These are phyloP conservation scores for Watsonalla binaria DNA, from an alignment of 2,888 invertebrate species.

Conservation along the genomic window DNA sequence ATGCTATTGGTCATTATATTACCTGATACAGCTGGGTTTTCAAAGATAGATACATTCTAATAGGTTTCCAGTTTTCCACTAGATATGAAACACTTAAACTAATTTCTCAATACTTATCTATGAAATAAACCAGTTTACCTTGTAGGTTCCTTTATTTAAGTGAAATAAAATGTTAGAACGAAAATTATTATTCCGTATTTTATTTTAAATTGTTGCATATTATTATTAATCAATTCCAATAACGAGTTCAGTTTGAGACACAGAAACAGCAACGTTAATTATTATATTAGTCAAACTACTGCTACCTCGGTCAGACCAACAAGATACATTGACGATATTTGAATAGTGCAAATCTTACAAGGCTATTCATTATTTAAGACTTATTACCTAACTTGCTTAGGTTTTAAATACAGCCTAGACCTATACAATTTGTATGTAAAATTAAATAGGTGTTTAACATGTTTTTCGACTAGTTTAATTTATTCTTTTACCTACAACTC, in stretches of 20 bases:
- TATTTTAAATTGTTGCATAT: slow-evolving; percentile 17
- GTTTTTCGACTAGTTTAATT: background rate
- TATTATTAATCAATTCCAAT: slow-evolving; percentile 33
- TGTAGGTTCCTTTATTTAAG: background rate
- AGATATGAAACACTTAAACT: too few relatives aligned
- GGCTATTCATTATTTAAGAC: slow-evolving; percentile 41
- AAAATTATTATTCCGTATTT: background rate
- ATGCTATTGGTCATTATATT: too few relatives aligned
- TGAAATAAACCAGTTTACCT: background rate
- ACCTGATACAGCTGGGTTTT: too few relatives aligned
- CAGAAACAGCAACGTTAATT: slow-evolving; percentile 33
- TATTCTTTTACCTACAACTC: too few relatives aligned
- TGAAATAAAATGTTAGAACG: background rate
- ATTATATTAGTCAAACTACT: slow-evolving; percentile 32
- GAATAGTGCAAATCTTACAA: slow-evolving; percentile 56
- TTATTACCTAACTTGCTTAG: slow-evolving; percentile 16
- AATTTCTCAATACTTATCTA: too few relatives aligned
- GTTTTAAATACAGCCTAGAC: slow-evolving; percentile 22
- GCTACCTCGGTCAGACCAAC: slow-evolving; percentile 43
- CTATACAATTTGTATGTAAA: slow-evolving; percentile 1
- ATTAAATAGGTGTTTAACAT: slow-evolving; percentile 1
- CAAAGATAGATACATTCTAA: too few relatives aligned
- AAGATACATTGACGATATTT: slow-evolving; percentile 48
- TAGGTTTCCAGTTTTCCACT: too few relatives aligned
- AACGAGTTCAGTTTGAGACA: slow-evolving; percentile 19